Evolutionary conservation across 2,797 vertebrate genomes (phyloP).

Genomic region (Sebastes iracundus): DNA sequence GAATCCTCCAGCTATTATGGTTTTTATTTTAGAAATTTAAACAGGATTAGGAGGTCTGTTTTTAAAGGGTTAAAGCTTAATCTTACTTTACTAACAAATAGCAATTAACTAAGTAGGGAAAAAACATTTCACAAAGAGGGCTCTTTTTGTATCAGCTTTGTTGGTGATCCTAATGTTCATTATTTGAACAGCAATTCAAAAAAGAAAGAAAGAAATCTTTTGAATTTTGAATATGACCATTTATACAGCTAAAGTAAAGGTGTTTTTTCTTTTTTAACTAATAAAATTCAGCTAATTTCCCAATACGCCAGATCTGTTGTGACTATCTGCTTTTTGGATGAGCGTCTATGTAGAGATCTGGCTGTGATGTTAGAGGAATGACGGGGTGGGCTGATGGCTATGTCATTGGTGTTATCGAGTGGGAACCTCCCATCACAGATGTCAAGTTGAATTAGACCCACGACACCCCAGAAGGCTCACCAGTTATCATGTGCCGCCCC

Average conservation of each 20-base stretch:
- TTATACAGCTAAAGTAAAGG: background rate
- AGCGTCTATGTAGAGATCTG: constrained; percentile 4
- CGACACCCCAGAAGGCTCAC: constrained; percentile 35
- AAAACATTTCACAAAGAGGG: background rate
- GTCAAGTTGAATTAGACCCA: constrained; percentile 60
- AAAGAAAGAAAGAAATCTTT: background rate
- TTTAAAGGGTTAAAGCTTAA: background rate
- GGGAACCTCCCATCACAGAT: constrained; percentile 57
- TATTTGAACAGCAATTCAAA: background rate
- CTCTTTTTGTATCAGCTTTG: background rate
- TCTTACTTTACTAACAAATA: background rate
- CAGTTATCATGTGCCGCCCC: constrained; percentile 16
- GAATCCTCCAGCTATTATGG: too few relatives aligned
- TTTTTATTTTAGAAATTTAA: too few relatives aligned
- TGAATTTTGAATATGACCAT: background rate
- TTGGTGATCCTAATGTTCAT: background rate
- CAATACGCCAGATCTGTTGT: background rate
- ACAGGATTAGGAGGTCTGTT: too few relatives aligned
- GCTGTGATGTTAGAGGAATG: constrained; percentile 3
- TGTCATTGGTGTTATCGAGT: constrained; percentile 42
- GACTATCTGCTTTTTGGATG: constrained; percentile 2
- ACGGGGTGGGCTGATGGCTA: constrained; percentile 17
- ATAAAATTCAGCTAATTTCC: background rate
- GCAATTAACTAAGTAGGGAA: background rate
- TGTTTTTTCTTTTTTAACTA: background rate